These are phyloP conservation scores for Cardiocondyla obscurior DNA, from an alignment of 1,140 invertebrate species.

Conservation along the genomic window DNA sequence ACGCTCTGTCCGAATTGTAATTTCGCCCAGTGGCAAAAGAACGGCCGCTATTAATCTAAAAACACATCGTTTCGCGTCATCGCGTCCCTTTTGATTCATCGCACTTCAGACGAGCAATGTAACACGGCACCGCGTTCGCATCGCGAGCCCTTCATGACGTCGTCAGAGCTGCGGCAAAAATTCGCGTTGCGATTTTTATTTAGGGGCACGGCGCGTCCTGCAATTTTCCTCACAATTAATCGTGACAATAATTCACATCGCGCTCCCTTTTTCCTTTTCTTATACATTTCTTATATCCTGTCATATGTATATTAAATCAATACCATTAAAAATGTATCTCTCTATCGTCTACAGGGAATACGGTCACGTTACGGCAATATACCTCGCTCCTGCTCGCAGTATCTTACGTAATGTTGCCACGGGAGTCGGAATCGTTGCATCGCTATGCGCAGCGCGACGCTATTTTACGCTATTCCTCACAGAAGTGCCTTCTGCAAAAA, in stretches of 20 bases:
- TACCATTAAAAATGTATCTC: background rate
- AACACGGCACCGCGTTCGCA: background rate
- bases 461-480: slow-evolving; percentile 55
- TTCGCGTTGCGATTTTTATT: background rate
- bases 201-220: too few relatives aligned
- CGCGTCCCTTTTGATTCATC: slow-evolving; percentile 27
- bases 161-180: background rate
- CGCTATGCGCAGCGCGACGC: slow-evolving; percentile 29
- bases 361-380: slow-evolving; percentile 25
- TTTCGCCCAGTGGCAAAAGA: background rate
- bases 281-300: too few relatives aligned
- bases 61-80: slow-evolving; percentile 4
- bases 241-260: background rate
- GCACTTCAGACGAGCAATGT: background rate
- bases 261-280: background rate
- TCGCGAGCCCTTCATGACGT: background rate
- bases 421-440: slow-evolving; percentile 37
- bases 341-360: background rate
- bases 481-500: slow-evolving; percentile 34
- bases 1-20: slow-evolving; percentile 33
- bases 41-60: slow-evolving; percentile 34
- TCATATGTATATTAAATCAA: background rate
- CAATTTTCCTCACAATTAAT: slow-evolving; percentile 1
- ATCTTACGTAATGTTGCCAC: slow-evolving; percentile 9
- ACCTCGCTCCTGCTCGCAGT: slow-evolving; percentile 2